These are phyloP conservation scores for Neotoxoptera formosana DNA, from an alignment of 1,140 invertebrate genomes.

Conservation along the genomic window DNA sequence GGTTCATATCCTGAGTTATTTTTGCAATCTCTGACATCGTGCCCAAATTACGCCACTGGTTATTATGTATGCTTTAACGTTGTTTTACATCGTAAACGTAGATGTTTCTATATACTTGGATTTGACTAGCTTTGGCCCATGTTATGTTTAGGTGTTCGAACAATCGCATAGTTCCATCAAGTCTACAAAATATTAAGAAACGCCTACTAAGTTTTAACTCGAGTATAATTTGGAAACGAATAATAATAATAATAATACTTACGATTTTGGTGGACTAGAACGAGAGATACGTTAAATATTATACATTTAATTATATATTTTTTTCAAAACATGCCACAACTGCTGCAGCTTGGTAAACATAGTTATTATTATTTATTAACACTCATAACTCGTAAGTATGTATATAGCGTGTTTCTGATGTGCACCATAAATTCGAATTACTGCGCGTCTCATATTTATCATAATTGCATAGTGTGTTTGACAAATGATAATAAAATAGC, in stretches of 20 bases:
- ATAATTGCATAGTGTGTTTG: neutral
- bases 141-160: neutral
- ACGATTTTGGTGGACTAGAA: neutral
- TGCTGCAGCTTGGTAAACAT: neutral
- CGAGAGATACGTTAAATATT: neutral
- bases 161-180: no score
- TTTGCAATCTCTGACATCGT: no score
- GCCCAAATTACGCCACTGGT: no score
- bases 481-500: neutral
- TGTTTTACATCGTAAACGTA: neutral
- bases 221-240: no score
- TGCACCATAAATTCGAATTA: neutral
- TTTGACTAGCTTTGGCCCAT: neutral
- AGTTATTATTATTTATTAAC: neutral
- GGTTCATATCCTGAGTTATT: no score
- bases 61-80: neutral
- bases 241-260: no score
- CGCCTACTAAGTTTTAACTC: no score
- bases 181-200: no score
- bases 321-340: neutral
- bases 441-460: neutral
- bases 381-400: neutral
- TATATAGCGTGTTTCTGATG: neutral
- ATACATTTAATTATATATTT: neutral
- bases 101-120: neutral